These are phyloP conservation scores for Enteromius unitaeniatus DNA, from an alignment of 2,797 vertebrate species.

Conservation along the genomic window DNA sequence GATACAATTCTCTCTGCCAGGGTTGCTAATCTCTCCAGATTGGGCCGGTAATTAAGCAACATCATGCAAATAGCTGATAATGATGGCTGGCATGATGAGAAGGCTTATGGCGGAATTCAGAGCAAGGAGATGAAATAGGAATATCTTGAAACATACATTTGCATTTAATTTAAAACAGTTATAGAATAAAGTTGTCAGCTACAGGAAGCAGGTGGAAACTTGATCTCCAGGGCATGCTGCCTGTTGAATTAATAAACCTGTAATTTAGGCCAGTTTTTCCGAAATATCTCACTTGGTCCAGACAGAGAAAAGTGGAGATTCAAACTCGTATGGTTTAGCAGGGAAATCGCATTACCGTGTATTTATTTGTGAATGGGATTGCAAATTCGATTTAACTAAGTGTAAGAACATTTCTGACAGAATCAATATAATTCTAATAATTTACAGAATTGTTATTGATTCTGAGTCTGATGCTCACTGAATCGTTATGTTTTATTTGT, in stretches of 20 bases:
- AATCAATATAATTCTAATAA: slow-evolving; percentile 40
- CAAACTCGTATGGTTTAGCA: not conserved
- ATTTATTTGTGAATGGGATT: not conserved
- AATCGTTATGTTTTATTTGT: slow-evolving; percentile 32
- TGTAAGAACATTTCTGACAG: not conserved
- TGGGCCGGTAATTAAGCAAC: slow-evolving; percentile 68
- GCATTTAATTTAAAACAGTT: slow-evolving; percentile 15
- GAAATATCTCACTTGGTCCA: not conserved
- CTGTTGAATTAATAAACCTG: slow-evolving; percentile 31
- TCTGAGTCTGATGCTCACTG: not conserved
- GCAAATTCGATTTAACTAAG: slow-evolving; percentile 6
- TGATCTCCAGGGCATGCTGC: slow-evolving; percentile 6
- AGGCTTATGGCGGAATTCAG: slow-evolving; percentile 57
- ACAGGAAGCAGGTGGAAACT: not conserved
- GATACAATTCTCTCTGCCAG: slow-evolving; percentile 53
- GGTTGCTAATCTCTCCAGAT: slow-evolving; percentile 63
- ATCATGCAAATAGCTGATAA: slow-evolving; percentile 66
- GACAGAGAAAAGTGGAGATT: not conserved
- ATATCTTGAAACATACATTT: slow-evolving; percentile 21
- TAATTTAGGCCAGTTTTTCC: not conserved
- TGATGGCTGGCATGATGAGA: slow-evolving; percentile 56
- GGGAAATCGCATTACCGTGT: not conserved
- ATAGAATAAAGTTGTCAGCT: slow-evolving; percentile 33
- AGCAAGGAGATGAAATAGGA: not conserved
- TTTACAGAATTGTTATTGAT: slow-evolving; percentile 38